Evolutionary conservation across 2,113 vertebrate genomes (phyloP), one percentile per base, ranked within the genome.

Genomic region (Turdus rufiventris): DNA sequence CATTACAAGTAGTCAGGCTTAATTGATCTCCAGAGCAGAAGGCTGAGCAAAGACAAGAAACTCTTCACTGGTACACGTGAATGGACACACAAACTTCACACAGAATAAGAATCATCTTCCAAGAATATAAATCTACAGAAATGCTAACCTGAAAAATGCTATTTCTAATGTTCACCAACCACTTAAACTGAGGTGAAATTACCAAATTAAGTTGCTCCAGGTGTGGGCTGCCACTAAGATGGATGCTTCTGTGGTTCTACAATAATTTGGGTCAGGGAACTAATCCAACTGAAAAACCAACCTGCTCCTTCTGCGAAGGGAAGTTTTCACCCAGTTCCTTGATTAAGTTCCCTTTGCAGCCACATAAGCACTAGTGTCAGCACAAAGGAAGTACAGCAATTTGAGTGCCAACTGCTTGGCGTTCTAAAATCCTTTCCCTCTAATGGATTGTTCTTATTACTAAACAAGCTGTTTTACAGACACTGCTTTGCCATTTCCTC

Each of bases 261-360:
- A 14, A 83, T 79, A 93, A 95, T 96, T 81, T 95, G 53, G 87
- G 73, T 91, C 70, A 96, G 93, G 80, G 87, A 91, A 95, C 57
- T 48, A 87, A 94, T 91, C 84, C 87, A 94, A 81, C 29, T 63
- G 47, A 43, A 93, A 94, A 95, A 82, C 21, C 57, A 94, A 78
- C 57, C 57, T 70, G 66, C 53, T 89, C 36, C 53, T 92, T 61
- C 60, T 89, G 62, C 74, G 72, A 89, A 87, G 70, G n/a, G 51
- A 89, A 75, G 40, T 91, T 93, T 95, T 94, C 53, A 75, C 60
- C 66, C 93, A 87, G 48, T 72, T 87, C n/a, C 66, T 34, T 48
- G 73, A 87, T 89, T 85, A 86, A 67, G 84, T 70, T 89, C 72
- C 77, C 34, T 53, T 68, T 72, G 81, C 81, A 93, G 93, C 66